phyloP scores from a whole-genome alignment of 2,797 vertebrate genomes.

The Cottoperca gobio region DNA sequence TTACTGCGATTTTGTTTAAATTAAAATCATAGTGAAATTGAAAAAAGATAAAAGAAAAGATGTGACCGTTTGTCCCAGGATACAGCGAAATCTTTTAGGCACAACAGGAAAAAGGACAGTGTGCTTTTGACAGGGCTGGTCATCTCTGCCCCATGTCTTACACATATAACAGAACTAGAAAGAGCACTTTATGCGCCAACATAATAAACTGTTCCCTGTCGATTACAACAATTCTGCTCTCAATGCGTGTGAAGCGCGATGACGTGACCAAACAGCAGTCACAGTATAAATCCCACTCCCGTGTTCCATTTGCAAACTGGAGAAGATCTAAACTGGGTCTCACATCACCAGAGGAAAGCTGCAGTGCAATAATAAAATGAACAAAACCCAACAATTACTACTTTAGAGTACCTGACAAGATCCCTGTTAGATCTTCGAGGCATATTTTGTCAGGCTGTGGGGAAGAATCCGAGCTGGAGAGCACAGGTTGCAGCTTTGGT shows the following conservation, averaged over 20 bases:
- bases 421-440: slow-evolving; percentile 81
- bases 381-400: not conserved
- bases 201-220: not conserved
- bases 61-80: not conserved
- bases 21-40: slow-evolving; percentile 8
- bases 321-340: not conserved
- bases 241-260: not conserved
- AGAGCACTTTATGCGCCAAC: slow-evolving; percentile 5
- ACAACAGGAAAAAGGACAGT: slow-evolving; percentile 1
- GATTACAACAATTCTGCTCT: slow-evolving; percentile 5
- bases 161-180: slow-evolving; percentile 25
- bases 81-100: not conserved
- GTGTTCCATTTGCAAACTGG: not conserved
- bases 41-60: not conserved
- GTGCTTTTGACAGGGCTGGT: slow-evolving; percentile 13
- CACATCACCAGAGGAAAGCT: not conserved
- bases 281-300: not conserved
- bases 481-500: slow-evolving; percentile 51
- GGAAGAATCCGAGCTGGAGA: slow-evolving; percentile 81
- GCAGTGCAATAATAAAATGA: not conserved
- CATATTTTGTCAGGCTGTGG: slow-evolving; percentile 83
- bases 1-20: slow-evolving; percentile 13
- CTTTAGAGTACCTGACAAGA: slow-evolving; percentile 66
- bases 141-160: slow-evolving; percentile 31
- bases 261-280: not conserved